Conservation (phyloP, 2,113 vertebrate species). For the Alligator mississippiensis region DNA sequence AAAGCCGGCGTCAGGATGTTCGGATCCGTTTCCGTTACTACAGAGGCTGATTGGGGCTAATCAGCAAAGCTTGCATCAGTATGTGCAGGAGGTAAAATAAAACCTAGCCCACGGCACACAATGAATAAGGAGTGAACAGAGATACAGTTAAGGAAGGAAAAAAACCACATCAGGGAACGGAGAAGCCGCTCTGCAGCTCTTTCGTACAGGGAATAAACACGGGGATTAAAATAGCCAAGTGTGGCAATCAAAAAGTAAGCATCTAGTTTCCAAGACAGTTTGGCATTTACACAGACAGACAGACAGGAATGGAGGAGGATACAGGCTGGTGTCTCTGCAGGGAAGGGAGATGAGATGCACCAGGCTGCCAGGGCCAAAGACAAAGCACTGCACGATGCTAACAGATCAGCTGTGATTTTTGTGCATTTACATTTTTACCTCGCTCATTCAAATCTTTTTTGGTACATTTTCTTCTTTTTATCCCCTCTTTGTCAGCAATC, state of each 20-base stretch:
- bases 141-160: neutral
- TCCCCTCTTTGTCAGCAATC: neutral
- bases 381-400: neutral
- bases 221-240: neutral
- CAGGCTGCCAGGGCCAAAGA: neutral
- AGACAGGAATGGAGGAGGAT: neutral
- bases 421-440: too few species aligned
- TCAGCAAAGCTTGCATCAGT: fast-evolving
- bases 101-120: neutral
- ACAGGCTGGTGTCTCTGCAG: neutral
- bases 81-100: fast-evolving
- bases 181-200: neutral
- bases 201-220: neutral
- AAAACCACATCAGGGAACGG: fast-evolving
- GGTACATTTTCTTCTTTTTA: neutral
- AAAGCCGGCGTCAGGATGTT: constrained; percentile 1
- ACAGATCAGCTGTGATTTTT: neutral
- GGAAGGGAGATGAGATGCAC: neutral
- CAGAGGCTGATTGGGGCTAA: neutral
- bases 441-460: neutral
- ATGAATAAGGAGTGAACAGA: neutral
- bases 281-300: neutral
- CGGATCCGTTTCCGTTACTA: neutral
- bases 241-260: neutral
- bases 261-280: neutral